Evolutionary conservation across 2,888 invertebrate genomes (phyloP).

Genomic region (Napeogenes sylphis): DNA sequence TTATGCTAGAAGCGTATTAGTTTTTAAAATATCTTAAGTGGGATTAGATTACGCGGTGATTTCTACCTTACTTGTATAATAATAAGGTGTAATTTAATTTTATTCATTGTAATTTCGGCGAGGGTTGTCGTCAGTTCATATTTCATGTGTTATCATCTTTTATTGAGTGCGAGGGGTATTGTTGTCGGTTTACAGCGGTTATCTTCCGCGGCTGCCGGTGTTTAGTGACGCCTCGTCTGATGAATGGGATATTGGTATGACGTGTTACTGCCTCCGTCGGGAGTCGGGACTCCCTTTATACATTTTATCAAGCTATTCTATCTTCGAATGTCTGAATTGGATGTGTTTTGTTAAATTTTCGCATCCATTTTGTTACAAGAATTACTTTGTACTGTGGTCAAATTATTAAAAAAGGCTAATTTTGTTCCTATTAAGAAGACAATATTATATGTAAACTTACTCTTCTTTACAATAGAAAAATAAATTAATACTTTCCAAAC

Average conservation of each 20-base stretch:
- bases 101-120: constrained; percentile 33
- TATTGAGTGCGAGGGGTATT: constrained; percentile 77
- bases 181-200: constrained; percentile 76
- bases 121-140: constrained; percentile 73
- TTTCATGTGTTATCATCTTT: constrained; percentile 78
- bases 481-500: neutral
- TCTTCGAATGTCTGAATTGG: constrained; percentile 25
- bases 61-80: constrained; percentile 31
- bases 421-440: neutral
- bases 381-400: constrained; percentile 2
- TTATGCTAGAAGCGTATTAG: constrained; percentile 51
- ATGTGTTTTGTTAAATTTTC: constrained; percentile 16
- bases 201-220: constrained; percentile 67
- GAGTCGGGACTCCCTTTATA: constrained; percentile 33
- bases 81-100: constrained; percentile 37
- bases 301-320: constrained; percentile 29
- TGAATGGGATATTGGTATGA: constrained; percentile 68
- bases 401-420: neutral
- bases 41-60: constrained; percentile 21
- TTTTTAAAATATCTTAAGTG: constrained; percentile 50
- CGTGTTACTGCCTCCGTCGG: constrained; percentile 39
- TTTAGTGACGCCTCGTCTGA: constrained; percentile 67
- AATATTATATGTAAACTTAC: no score
- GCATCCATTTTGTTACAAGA: constrained; percentile 9
- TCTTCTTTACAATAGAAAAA: neutral